These are phyloP conservation scores for Unio pictorum DNA, from an alignment of 2,888 invertebrate genomes.

Conservation along the genomic window DNA sequence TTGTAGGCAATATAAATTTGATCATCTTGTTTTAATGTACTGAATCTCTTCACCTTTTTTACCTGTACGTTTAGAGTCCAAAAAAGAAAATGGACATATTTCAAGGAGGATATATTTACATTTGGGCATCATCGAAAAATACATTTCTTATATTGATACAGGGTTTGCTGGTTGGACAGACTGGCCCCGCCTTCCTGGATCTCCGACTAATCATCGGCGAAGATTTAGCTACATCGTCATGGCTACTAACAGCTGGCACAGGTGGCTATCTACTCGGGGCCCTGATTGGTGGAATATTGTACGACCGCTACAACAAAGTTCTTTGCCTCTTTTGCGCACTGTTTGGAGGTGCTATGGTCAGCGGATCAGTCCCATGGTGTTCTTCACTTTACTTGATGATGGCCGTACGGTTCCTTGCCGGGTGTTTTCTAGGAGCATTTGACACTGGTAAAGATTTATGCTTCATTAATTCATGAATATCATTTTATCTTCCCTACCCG, in stretches of 20 bases:
- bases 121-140: background rate
- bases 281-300: constrained; percentile 57
- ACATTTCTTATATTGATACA: constrained; percentile 26
- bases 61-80: no score
- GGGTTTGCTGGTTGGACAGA: constrained; percentile 70
- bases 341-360: constrained; percentile 57
- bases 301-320: constrained; percentile 53
- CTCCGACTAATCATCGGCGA: constrained; percentile 63
- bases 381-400: constrained; percentile 45
- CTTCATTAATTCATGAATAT: background rate
- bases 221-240: constrained; percentile 61
- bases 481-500: no score
- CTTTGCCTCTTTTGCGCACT: constrained; percentile 62
- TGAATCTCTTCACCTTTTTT: no score
- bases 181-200: constrained; percentile 71
- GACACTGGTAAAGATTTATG: constrained; percentile 14
- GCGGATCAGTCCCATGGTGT: constrained; percentile 65
- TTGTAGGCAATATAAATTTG: no score
- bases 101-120: background rate
- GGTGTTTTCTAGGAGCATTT: constrained; percentile 65
- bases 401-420: constrained; percentile 51
- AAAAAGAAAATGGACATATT: no score
- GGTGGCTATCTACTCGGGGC: constrained; percentile 71
- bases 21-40: no score
- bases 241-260: constrained; percentile 67